These are phyloP conservation scores for Todiramphus saurophagus DNA, from an alignment of 2,113 vertebrate species.

Conservation along the genomic window DNA sequence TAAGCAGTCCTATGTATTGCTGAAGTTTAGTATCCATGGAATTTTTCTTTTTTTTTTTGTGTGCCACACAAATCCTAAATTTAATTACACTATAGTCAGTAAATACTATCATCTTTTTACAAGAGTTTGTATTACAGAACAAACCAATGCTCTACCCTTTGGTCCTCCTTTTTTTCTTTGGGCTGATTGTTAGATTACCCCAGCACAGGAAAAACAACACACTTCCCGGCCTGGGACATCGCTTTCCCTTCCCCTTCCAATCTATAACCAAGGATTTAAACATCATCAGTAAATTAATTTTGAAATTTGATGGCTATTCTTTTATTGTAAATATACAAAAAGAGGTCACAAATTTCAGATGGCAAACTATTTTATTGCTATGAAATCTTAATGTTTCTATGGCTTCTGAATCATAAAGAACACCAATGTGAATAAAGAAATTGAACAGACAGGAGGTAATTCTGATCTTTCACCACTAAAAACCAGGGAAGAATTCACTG, in stretches of 20 bases:
- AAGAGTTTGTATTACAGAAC: neutral
- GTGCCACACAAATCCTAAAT: neutral
- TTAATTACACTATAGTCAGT: neutral
- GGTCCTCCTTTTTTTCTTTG: neutral
- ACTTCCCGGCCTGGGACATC: neutral
- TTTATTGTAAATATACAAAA: neutral
- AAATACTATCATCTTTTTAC: neutral
- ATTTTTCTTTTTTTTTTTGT: neutral
- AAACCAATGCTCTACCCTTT: neutral
- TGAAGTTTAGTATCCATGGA: neutral
- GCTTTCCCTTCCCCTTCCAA: neutral
- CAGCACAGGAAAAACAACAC: slow-evolving; percentile 21
- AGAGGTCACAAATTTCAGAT: neutral
- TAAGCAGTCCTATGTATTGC: neutral
- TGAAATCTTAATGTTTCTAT: slow-evolving; percentile 6
- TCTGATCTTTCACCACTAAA: neutral
- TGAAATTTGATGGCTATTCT: slow-evolving; percentile 2
- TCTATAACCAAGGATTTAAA: neutral
- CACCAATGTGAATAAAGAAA: neutral
- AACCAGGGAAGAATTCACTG: neutral
- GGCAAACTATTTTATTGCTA: neutral
- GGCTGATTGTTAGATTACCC: neutral
- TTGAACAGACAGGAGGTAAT: neutral
- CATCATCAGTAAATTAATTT: slow-evolving; percentile 26
- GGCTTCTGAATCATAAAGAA: slow-evolving; percentile 1